Conservation (phyloP, 1,140 invertebrate genomes). For the Aleiodes sp. region DNA sequence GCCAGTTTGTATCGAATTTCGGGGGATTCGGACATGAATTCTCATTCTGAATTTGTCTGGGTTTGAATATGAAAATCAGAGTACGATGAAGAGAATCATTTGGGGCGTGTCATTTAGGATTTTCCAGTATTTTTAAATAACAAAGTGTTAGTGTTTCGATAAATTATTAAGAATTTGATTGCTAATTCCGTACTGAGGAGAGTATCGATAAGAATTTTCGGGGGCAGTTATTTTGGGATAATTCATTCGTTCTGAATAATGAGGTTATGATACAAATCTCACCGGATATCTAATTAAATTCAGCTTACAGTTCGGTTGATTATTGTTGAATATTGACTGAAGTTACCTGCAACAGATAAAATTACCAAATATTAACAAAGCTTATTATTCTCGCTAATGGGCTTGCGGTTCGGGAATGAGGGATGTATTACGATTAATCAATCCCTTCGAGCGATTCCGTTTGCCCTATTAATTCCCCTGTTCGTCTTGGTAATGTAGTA, state of each 20-base stretch:
- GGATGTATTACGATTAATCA: no score
- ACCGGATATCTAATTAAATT: not conserved
- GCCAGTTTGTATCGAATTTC: constrained; percentile 55
- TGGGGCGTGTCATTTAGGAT: no score
- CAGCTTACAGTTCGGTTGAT: not conserved
- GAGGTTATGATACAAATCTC: not conserved
- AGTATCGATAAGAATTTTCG: not conserved
- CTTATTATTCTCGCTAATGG: no score
- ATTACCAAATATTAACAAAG: no score
- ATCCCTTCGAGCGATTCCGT: no score
- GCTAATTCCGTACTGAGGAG: constrained; percentile 23
- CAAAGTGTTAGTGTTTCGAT: not conserved
- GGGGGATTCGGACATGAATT: constrained; percentile 42
- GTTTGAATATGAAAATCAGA: not conserved
- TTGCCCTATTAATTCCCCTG: no score
- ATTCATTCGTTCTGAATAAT: not conserved
- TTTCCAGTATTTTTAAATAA: constrained; percentile 28
- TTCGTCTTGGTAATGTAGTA: no score
- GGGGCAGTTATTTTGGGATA: not conserved
- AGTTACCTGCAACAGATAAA: constrained; percentile 12
- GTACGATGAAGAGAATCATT: constrained; percentile 13
- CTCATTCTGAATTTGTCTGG: constrained; percentile 45
- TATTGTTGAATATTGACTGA: not conserved
- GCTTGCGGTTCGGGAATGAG: no score
- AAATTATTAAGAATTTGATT: constrained; percentile 35